phyloP scores from a whole-genome alignment of 2,113 vertebrate genomes.

The Lynx canadensis region DNA sequence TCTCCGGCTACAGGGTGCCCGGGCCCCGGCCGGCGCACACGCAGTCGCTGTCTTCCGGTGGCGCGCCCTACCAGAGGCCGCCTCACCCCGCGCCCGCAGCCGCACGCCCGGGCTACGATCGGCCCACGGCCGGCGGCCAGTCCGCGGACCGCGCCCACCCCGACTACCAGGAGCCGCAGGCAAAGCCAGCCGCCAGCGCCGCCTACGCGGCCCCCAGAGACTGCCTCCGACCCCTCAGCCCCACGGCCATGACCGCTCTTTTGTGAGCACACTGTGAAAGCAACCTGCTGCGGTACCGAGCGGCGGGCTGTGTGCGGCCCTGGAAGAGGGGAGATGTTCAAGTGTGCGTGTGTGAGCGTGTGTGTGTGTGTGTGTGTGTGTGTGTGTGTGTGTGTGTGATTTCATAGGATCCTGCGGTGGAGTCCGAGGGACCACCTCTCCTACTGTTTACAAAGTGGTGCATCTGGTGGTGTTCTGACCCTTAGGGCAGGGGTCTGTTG shows the following conservation, averaged over 20 bases:
- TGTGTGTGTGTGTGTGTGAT: background rate
- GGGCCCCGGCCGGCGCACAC: slow-evolving; percentile 75
- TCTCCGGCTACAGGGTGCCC: slow-evolving; percentile 87
- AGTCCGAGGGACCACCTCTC: slow-evolving; percentile 77
- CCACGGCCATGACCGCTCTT: slow-evolving; percentile 83
- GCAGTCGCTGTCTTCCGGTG: slow-evolving; percentile 81
- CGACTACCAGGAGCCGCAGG: slow-evolving; percentile 84
- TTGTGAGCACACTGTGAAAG: slow-evolving; percentile 62
- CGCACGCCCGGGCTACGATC: slow-evolving; percentile 83
- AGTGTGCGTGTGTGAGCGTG: background rate
- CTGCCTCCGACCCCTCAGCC: slow-evolving; percentile 84
- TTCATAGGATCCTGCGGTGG: slow-evolving; percentile 76
- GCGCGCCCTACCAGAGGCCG: slow-evolving; percentile 85
- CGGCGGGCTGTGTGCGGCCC: slow-evolving; percentile 51
- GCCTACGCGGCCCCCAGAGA: slow-evolving; percentile 88
- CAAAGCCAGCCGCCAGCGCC: slow-evolving; percentile 57
- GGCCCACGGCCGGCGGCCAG: slow-evolving; percentile 82
- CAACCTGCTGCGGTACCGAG: slow-evolving; percentile 48
- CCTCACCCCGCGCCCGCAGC: slow-evolving; percentile 77
- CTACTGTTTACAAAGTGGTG: slow-evolving; percentile 84
- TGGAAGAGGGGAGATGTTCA: slow-evolving; percentile 51
- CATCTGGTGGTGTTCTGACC: slow-evolving; percentile 78
- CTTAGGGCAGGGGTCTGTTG: slow-evolving; percentile 64
- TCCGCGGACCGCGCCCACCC: slow-evolving; percentile 57
- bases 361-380: rapidly evolving